Conservation (phyloP, 2,888 invertebrate genomes). For the Ferdinandea cuprea region DNA sequence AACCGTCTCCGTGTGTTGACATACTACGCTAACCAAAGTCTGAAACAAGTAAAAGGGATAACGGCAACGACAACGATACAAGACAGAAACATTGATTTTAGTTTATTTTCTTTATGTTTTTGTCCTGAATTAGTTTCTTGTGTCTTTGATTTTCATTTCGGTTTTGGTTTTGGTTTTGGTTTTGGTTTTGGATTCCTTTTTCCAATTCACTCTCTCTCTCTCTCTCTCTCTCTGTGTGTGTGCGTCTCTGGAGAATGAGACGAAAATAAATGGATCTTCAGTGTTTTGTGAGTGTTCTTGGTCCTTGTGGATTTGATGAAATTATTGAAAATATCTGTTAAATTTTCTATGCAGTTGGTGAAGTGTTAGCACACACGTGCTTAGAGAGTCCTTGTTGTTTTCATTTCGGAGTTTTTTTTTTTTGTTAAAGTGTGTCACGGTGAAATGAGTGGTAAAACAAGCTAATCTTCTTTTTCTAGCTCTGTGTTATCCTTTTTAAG, state of each 20-base stretch:
- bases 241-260: too few relatives aligned
- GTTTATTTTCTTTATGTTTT: slow-evolving; percentile 38
- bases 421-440: background rate
- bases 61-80: slow-evolving; percentile 53
- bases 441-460: too few relatives aligned
- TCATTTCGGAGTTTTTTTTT: background rate
- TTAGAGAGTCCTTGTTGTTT: slow-evolving; percentile 19
- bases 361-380: too few relatives aligned
- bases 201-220: too few relatives aligned
- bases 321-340: background rate
- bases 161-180: slow-evolving; percentile 21
- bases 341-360: too few relatives aligned
- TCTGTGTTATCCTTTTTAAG: too few relatives aligned
- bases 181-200: slow-evolving; percentile 5
- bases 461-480: too few relatives aligned
- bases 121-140: slow-evolving; percentile 39
- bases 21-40: slow-evolving; percentile 24
- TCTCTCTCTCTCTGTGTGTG: too few relatives aligned
- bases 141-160: slow-evolving; percentile 14
- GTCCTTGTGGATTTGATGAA: slow-evolving; percentile 35
- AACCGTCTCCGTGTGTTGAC: slow-evolving; percentile 68
- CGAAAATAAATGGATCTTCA: slow-evolving; percentile 8
- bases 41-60: slow-evolving; percentile 49
- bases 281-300: slow-evolving; percentile 27
- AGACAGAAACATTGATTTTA: slow-evolving; percentile 59